Evolutionary conservation across 2,888 invertebrate species (phyloP), one percentile per base, ranked within the genome.

Genomic region (Andricus curvator): DNA sequence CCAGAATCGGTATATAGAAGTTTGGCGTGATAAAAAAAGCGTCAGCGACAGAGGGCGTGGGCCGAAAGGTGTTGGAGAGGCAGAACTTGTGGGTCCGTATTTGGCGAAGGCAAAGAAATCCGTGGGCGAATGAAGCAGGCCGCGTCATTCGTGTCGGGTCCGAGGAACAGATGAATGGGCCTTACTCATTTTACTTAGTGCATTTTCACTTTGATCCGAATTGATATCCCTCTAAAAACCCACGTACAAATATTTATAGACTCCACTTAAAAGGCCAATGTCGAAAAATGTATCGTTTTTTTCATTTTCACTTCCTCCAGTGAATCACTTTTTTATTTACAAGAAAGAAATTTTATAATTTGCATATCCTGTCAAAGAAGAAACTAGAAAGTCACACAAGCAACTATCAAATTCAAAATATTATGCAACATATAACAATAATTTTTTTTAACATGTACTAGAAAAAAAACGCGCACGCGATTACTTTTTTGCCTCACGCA

Each of bases 101-200:
- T 90, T 91, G 91, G 91, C 81, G 88, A 91, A 90, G 86, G 87
- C 87, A 85, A 81, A 85, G 88, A 87, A 83, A 85, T 86, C 87
- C 80, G 91, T 91, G 88, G 91, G 91, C 90, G 90, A 88, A 90
- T 88, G 88, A 82, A 80, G 70, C 77, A 77, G 83, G 81, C 79
- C 84, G 87, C 90, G 89, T 90, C 90, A 88, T 87, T 84, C 87
- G 65, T 65, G 67, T 78, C 70, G 80, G 77, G 67, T 48, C 76
- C 66, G 56, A 64, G 48, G 33, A 74, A 74, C 74, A 80, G 68
- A 81, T 82, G 79, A 83, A 81, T 83, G 79, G 78, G 78, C 80
- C 78, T 80, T 78, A 83, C 77, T 79, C 81, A 79, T 76, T 74
- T 76, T 29, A 51, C 51, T n/a, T 33, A 33, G 51, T 51, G 70